phyloP scores from a whole-genome alignment of 2,888 invertebrate species.

The Actias luna region DNA sequence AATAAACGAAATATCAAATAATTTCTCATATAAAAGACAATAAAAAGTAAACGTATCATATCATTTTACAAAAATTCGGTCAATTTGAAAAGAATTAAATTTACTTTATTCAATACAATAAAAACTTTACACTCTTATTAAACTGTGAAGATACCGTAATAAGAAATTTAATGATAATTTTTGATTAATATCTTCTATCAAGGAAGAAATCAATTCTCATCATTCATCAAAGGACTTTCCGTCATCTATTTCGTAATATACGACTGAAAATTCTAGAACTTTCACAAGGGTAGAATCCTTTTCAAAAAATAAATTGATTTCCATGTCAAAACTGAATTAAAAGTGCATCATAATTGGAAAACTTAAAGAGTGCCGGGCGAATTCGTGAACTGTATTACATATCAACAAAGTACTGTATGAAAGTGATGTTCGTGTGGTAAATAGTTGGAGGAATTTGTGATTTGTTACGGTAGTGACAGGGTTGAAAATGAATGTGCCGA shows the following conservation, averaged over 20 bases:
- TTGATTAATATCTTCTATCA: constrained; percentile 8
- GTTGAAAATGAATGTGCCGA: constrained; percentile 58
- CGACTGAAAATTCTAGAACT: neutral
- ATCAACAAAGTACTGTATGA: constrained; percentile 41
- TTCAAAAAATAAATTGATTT: neutral
- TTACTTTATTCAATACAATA: neutral
- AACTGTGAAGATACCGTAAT: neutral
- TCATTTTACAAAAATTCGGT: constrained; percentile 14
- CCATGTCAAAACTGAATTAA: neutral
- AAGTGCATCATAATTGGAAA: neutral
- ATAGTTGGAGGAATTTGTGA: neutral
- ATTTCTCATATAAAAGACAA: constrained; percentile 14
- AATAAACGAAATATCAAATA: neutral
- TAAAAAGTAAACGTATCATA: constrained; percentile 13
- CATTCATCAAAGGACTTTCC: neutral
- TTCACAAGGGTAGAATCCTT: neutral
- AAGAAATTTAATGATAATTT: constrained; percentile 6
- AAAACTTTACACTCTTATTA: neutral
- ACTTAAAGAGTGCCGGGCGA: neutral
- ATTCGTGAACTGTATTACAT: constrained; percentile 1
- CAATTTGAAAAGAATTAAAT: constrained; percentile 8
- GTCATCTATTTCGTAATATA: neutral
- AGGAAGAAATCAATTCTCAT: neutral
- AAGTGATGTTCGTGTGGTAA: constrained; percentile 34
- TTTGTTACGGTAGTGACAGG: constrained; percentile 9